Conservation (phyloP, 1,140 invertebrate genomes). For the Hyposmocoma kahamanoa region DNA sequence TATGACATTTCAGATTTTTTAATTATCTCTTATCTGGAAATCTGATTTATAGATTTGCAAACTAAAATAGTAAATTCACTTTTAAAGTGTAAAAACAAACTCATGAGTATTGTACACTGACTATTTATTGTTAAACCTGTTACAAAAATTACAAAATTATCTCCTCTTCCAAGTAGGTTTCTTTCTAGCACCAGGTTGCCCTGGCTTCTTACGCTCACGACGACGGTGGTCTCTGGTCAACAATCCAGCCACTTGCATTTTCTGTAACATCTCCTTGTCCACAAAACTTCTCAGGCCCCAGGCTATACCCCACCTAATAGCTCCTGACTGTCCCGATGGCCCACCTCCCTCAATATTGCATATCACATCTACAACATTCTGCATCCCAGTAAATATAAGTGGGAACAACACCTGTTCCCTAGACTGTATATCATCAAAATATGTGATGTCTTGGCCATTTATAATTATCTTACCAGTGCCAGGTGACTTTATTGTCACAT, state of each 20-base stretch:
- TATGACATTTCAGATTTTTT: too few species aligned
- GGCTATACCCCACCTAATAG: constrained; percentile 89
- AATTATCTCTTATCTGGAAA: too few species aligned
- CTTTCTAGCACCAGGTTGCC: constrained; percentile 91
- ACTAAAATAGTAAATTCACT: too few species aligned
- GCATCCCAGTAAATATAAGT: constrained; percentile 84
- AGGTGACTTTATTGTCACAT: constrained; percentile 80
- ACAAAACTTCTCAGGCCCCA: constrained; percentile 88
- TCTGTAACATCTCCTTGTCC: constrained; percentile 82
- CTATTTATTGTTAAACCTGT: background rate
- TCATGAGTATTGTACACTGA: too few species aligned
- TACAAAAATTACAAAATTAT: constrained; percentile 64
- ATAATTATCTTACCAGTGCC: constrained; percentile 89
- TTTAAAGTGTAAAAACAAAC: too few species aligned
- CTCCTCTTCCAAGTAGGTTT: constrained; percentile 96
- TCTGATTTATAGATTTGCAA: too few species aligned
- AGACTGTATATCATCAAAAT: constrained; percentile 80
- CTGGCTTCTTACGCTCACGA: constrained; percentile 95
- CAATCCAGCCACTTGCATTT: constrained; percentile 94
- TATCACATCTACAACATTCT: constrained; percentile 88
- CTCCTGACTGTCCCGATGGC: constrained; percentile 84
- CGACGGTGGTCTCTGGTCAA: constrained; percentile 86
- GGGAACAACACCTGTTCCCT: constrained; percentile 92
- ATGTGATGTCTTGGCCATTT: constrained; percentile 86
- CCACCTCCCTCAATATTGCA: constrained; percentile 82